These are phyloP conservation scores for Mustela lutreola DNA, from an alignment of 2,113 vertebrate genomes.

Conservation along the genomic window DNA sequence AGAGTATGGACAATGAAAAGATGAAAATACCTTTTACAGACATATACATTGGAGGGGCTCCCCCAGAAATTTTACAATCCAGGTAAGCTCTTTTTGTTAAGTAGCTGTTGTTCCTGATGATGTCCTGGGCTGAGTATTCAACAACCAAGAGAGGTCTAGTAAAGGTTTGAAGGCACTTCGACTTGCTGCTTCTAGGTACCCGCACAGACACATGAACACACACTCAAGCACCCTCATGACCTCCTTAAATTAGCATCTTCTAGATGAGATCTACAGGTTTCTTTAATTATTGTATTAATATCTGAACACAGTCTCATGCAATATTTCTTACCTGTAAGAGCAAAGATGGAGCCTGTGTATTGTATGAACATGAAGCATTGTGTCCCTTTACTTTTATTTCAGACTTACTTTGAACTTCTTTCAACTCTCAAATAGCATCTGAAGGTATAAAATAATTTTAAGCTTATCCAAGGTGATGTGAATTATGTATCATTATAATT, in stretches of 20 bases:
- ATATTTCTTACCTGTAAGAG: neutral
- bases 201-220: neutral
- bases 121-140: neutral
- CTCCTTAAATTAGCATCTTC: neutral
- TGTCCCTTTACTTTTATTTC: conserved; percentile 6
- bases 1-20: conserved; percentile 95
- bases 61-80: conserved; percentile 91
- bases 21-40: conserved; percentile 95
- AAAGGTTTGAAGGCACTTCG: neutral
- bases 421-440: conserved; percentile 12
- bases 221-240: neutral
- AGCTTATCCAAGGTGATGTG: neutral
- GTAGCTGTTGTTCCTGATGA: neutral
- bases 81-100: conserved; percentile 86
- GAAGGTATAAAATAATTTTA: neutral
- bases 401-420: conserved; percentile 40
- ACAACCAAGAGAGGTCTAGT: neutral
- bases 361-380: neutral
- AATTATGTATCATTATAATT: neutral
- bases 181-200: neutral
- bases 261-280: neutral
- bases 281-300: neutral
- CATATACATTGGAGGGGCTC: conserved; percentile 96
- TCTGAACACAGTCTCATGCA: neutral
- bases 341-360: neutral